phyloP scores from a whole-genome alignment of 2,888 invertebrate genomes.

The Listrodromus nycthemerus region DNA sequence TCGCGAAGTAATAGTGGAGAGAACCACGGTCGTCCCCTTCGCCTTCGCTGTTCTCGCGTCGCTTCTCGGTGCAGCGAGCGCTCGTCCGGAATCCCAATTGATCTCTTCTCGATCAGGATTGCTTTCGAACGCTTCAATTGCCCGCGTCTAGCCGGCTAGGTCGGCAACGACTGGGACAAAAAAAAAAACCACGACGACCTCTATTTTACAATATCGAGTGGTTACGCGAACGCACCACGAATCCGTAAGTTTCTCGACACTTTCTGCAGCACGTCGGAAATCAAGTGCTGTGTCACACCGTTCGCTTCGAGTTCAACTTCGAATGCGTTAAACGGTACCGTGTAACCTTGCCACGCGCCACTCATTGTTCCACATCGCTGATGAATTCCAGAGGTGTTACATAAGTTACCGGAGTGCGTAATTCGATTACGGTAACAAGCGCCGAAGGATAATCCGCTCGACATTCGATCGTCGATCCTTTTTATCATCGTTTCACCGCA shows the following conservation, averaged over 20 bases:
- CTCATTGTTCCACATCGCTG: slow-evolving; percentile 8
- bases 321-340: slow-evolving; percentile 24
- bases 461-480: slow-evolving; percentile 22
- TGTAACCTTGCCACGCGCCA: slow-evolving; percentile 65
- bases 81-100: neutral
- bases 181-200: slow-evolving; percentile 30
- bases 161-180: slow-evolving; percentile 4
- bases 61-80: slow-evolving; percentile 1
- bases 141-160: slow-evolving; percentile 7
- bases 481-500: neutral
- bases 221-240: slow-evolving; percentile 20
- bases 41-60: neutral
- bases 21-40: slow-evolving; percentile 43
- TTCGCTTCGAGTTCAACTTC: neutral
- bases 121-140: neutral
- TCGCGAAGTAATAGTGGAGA: neutral
- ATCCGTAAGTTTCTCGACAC: slow-evolving; percentile 17
- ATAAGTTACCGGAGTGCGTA: slow-evolving; percentile 51
- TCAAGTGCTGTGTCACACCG: slow-evolving; percentile 46
- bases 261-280: slow-evolving; percentile 25
- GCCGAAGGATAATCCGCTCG: slow-evolving; percentile 32
- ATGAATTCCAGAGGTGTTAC: slow-evolving; percentile 22
- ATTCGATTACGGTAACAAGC: slow-evolving; percentile 54
- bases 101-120: neutral
- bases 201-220: neutral